phyloP scores from a whole-genome alignment of 92 coral and sea anemone species.

The Zoanthus sociatus region DNA sequence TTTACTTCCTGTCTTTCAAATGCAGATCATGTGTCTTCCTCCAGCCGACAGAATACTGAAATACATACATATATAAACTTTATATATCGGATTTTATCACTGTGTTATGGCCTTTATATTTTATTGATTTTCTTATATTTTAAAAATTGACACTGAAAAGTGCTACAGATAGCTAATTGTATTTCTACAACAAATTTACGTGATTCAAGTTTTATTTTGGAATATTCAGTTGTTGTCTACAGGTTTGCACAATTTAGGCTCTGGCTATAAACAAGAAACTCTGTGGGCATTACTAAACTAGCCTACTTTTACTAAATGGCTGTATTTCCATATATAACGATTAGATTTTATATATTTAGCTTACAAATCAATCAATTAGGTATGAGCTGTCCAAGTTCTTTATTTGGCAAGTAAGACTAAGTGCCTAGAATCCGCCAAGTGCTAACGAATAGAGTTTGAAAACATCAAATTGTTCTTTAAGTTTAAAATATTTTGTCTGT shows the following conservation, averaged over 20 bases:
- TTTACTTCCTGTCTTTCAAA: background rate
- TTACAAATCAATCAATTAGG: no score
- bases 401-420: background rate
- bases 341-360: no score
- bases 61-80: background rate
- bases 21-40: background rate
- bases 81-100: background rate
- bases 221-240: background rate
- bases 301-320: no score
- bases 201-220: background rate
- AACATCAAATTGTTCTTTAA: background rate
- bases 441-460: background rate
- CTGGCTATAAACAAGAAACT: no score
- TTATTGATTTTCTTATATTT: background rate
- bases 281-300: no score
- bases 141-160: background rate
- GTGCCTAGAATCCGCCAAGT: background rate
- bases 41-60: background rate
- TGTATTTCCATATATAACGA: no score
- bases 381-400: background rate
- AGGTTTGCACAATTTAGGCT: no score
- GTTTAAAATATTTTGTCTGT: background rate
- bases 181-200: background rate
- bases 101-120: background rate
- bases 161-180: background rate